Evolutionary conservation across 2,113 vertebrate species (phyloP).

Genomic region (Semnopithecus entellus): DNA sequence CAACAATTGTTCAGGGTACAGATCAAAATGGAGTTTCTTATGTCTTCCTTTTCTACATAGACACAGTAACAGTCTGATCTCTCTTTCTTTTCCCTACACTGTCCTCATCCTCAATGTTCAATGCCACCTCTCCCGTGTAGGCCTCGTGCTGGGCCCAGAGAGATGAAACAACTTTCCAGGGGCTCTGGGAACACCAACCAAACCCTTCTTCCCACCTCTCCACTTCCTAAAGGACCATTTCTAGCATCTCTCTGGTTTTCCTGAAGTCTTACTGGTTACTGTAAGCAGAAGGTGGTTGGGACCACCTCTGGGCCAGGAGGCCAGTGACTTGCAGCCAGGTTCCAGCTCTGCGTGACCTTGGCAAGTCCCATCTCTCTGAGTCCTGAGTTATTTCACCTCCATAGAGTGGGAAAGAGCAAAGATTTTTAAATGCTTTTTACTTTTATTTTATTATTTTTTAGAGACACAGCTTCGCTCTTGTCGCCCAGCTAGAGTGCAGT

Average conservation of each 20-base stretch:
- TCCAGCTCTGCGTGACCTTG: background rate
- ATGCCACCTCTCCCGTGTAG: too few species aligned
- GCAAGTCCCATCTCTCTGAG: background rate
- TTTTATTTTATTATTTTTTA: background rate
- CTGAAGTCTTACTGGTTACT: background rate
- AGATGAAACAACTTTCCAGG: background rate
- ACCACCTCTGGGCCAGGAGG: background rate
- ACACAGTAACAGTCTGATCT: too few species aligned
- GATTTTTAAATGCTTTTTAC: background rate
- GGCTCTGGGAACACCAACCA: background rate
- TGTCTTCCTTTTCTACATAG: too few species aligned
- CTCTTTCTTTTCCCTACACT: too few species aligned
- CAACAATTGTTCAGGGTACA: too few species aligned
- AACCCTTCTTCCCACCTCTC: background rate
- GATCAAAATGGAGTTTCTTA: too few species aligned
- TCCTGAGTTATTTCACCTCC: background rate
- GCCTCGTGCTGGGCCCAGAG: background rate
- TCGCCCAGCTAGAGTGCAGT: too few species aligned
- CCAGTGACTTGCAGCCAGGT: too few species aligned
- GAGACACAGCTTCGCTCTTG: too few species aligned
- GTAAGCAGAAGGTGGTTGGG: background rate
- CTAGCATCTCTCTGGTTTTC: background rate
- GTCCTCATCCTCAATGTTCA: background rate
- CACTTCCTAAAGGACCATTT: background rate
- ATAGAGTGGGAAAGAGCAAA: background rate